These are phyloP conservation scores for Drosophila ficusphila DNA, from an alignment of 1,140 invertebrate genomes.

Conservation along the genomic window DNA sequence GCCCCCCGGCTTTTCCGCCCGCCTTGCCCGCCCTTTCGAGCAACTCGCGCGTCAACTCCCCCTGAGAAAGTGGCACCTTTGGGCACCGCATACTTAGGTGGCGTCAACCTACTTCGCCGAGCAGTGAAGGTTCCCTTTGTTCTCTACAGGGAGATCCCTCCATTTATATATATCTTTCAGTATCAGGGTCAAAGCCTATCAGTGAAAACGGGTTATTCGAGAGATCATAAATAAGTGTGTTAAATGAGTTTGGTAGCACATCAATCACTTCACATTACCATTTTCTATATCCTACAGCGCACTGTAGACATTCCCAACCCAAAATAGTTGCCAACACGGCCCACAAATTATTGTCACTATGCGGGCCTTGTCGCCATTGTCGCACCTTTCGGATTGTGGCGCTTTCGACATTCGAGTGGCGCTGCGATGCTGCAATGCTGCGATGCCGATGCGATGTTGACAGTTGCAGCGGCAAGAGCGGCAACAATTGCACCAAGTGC, in stretches of 20 bases:
- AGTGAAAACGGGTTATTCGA: no score
- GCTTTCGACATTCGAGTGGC: conserved; percentile 40
- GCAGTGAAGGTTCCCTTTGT: conserved; percentile 14
- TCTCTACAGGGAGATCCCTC: no score
- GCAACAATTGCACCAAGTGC: conserved; percentile 1
- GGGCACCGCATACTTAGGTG: conserved; percentile 73
- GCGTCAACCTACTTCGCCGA: conserved; percentile 73
- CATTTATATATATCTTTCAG: no score
- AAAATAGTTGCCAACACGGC: conserved; percentile 65
- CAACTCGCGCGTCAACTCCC: conserved; percentile 60
- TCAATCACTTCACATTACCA: no score
- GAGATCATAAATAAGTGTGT: no score
- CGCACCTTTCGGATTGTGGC: conserved; percentile 58
- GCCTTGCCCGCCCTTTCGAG: neutral
- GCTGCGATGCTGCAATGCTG: no score
- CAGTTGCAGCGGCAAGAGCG: conserved; percentile 1
- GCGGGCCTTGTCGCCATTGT: conserved; percentile 52
- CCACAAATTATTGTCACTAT: conserved; percentile 74
- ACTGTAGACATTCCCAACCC: conserved; percentile 47
- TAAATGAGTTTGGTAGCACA: no score
- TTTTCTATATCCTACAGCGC: neutral
- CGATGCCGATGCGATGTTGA: conserved; percentile 28
- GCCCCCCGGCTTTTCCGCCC: neutral
- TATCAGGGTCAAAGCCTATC: no score
- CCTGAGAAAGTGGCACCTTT: conserved; percentile 62